phyloP scores from a whole-genome alignment of 1,140 invertebrate genomes.

The Nasonia vitripennis region DNA sequence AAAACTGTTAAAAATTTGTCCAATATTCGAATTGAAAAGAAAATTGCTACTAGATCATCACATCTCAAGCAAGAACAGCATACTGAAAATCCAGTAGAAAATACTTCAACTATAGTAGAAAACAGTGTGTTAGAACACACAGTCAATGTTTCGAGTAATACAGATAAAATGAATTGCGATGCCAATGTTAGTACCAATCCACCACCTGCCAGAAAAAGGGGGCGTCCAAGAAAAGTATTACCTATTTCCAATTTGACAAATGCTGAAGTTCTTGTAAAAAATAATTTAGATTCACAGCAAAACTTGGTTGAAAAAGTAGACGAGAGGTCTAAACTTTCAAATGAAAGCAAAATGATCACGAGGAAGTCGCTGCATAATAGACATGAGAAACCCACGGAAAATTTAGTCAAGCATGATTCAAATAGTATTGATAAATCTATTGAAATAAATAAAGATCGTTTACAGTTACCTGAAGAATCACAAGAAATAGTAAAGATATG shows the following conservation, averaged over 20 bases:
- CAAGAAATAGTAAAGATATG: slow-evolving; percentile 22
- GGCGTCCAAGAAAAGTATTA: background rate
- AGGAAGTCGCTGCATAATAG: background rate
- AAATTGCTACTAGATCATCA: background rate
- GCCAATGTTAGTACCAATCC: too few relatives aligned
- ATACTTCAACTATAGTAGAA: background rate
- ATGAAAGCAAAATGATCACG: background rate
- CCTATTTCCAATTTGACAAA: background rate
- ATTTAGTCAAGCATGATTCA: background rate
- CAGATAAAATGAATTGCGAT: too few relatives aligned
- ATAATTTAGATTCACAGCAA: background rate
- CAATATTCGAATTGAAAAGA: slow-evolving; percentile 19
- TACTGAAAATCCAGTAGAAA: background rate
- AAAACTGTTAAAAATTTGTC: background rate
- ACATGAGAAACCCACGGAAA: background rate
- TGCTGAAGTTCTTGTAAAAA: background rate
- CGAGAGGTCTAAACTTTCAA: background rate
- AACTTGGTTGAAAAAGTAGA: background rate
- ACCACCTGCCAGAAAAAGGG: background rate
- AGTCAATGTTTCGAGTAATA: background rate
- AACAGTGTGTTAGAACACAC: background rate
- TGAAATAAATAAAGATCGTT: background rate
- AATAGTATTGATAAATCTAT: background rate
- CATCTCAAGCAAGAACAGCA: background rate
- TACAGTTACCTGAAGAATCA: background rate